Conservation (phyloP, 2,797 vertebrate species). For the Lophius americanus region DNA sequence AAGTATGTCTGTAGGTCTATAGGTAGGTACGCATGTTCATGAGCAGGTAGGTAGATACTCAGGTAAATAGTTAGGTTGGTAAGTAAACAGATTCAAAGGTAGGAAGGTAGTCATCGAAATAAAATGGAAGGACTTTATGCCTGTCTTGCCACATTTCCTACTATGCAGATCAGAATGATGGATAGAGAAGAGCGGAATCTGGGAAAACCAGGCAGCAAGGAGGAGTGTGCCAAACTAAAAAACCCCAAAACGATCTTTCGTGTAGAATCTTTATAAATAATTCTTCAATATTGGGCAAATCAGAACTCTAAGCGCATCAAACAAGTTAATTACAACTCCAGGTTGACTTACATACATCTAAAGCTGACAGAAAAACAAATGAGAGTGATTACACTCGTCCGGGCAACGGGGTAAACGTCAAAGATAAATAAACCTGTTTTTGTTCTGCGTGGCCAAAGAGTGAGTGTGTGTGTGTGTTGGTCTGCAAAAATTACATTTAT, state of each 20-base stretch:
- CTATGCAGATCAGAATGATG: neutral
- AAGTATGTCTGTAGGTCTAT: too few relatives aligned
- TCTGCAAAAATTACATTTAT: conserved; percentile 28
- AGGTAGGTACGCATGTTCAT: too few relatives aligned
- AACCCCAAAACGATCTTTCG: neutral
- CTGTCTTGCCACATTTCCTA: too few relatives aligned
- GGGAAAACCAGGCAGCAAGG: neutral
- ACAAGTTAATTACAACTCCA: conserved; percentile 55
- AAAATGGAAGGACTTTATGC: too few relatives aligned
- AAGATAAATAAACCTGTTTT: conserved; percentile 52
- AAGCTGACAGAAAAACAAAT: conserved; percentile 61
- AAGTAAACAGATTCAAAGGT: too few relatives aligned
- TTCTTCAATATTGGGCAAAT: conserved; percentile 24
- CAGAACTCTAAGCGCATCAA: conserved; percentile 32
- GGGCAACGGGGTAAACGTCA: conserved; percentile 52
- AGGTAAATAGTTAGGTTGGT: too few relatives aligned
- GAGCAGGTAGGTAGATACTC: too few relatives aligned
- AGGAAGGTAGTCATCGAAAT: too few relatives aligned
- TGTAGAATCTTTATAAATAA: neutral
- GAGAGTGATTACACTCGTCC: conserved; percentile 61
- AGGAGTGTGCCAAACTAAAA: neutral
- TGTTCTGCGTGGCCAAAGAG: conserved; percentile 45
- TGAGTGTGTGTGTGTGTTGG: conserved; percentile 14
- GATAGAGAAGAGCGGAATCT: neutral
- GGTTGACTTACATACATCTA: conserved; percentile 38